These are phyloP conservation scores for Henricia sp. DNA, from an alignment of 53 echinoderm and acorn worm genomes.

Conservation along the genomic window DNA sequence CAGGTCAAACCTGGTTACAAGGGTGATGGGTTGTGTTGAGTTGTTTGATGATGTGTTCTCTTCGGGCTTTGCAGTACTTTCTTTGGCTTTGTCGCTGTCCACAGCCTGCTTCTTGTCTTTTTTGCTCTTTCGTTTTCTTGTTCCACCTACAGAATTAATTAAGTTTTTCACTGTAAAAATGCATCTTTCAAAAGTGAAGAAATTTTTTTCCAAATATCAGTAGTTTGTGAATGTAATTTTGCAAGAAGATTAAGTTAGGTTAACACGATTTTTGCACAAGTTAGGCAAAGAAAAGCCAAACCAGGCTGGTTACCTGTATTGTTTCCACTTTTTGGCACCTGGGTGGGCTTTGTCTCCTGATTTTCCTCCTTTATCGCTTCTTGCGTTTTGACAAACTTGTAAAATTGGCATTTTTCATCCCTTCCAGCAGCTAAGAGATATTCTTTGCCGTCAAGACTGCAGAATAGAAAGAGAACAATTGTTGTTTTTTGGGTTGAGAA, in stretches of 20 bases:
- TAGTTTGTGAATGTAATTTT: no score
- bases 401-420: slow-evolving; percentile 87
- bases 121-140: slow-evolving; percentile 74
- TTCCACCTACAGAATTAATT: slow-evolving; percentile 24
- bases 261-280: no score
- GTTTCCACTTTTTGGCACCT: slow-evolving; percentile 46
- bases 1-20: slow-evolving; percentile 59
- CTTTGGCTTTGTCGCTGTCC: slow-evolving; percentile 47
- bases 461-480: neutral
- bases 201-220: no score
- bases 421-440: slow-evolving; percentile 81
- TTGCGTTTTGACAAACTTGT: slow-evolving; percentile 66
- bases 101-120: slow-evolving; percentile 44
- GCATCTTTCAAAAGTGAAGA: no score
- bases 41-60: neutral
- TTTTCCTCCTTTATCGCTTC: slow-evolving; percentile 28
- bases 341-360: slow-evolving; percentile 26
- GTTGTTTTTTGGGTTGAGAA: no score
- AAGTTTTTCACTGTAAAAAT: no score
- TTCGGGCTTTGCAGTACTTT: slow-evolving; percentile 29
- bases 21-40: slow-evolving; percentile 7
- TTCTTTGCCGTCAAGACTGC: slow-evolving; percentile 83
- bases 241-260: no score
- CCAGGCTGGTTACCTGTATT: slow-evolving; percentile 33
- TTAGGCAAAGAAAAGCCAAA: no score